Percentiles rank a stretch among this genome's conserved stretches.
Evolutionary conservation across 2,888 invertebrate genomes (phyloP).

Genomic region (Sinelater perroti): DNA sequence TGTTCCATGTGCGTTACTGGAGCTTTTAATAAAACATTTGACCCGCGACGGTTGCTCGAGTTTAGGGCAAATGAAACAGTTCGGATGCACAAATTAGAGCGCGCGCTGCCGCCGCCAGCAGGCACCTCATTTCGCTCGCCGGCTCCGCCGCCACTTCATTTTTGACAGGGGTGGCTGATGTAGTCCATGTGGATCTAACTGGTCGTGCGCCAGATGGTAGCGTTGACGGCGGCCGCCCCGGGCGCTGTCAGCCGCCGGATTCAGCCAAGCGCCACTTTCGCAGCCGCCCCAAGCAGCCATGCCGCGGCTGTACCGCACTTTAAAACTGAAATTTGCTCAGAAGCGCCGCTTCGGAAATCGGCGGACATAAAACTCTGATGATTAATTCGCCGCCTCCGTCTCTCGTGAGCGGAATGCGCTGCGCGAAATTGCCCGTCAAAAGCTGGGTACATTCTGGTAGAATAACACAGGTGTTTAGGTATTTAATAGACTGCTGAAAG

Average conservation of each 20-base stretch:
- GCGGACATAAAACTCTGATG: slow-evolving; percentile 1
- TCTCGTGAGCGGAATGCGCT: too few relatives aligned
- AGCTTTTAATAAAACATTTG: slow-evolving; percentile 21
- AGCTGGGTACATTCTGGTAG: too few relatives aligned
- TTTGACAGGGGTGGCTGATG: slow-evolving; percentile 12
- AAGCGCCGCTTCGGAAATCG: neutral
- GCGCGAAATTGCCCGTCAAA: too few relatives aligned
- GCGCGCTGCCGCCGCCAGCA: slow-evolving; percentile 6
- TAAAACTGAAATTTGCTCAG: slow-evolving; percentile 14
- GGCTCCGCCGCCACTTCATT: slow-evolving; percentile 13
- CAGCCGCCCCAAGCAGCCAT: slow-evolving; percentile 9
- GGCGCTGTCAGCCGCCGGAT: slow-evolving; percentile 17
- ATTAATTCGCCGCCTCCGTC: too few relatives aligned
- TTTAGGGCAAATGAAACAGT: slow-evolving; percentile 14
- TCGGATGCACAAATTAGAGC: slow-evolving; percentile 2
- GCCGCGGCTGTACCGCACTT: slow-evolving; percentile 11
- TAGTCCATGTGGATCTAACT: slow-evolving; percentile 1
- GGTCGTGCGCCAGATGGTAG: slow-evolving; percentile 19
- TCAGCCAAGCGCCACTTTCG: slow-evolving; percentile 13
- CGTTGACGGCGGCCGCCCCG: slow-evolving; percentile 15
- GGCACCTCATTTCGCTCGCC: slow-evolving; percentile 6
- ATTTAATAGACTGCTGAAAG: too few relatives aligned
- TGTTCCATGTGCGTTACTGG: slow-evolving; percentile 15
- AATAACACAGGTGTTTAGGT: too few relatives aligned
- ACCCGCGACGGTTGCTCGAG: slow-evolving; percentile 13